Conservation (phyloP, 2,888 invertebrate species). For the Biston stratarius region DNA sequence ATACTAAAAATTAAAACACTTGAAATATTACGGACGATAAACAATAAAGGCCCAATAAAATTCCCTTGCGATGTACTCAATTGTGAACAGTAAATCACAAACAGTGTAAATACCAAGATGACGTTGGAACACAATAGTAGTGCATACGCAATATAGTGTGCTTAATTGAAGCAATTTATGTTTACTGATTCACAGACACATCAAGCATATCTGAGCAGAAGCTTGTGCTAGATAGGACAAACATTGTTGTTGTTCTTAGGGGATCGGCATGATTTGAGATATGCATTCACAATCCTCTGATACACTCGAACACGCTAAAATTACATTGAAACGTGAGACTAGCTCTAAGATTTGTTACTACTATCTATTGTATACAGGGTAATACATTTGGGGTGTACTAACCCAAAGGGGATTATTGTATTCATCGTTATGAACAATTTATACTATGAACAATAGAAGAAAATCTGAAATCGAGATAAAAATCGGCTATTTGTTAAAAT, state of each 20-base stretch:
- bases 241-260: constrained; percentile 32
- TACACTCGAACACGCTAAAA: constrained; percentile 25
- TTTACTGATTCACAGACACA: constrained; percentile 30
- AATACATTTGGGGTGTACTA: too few species aligned
- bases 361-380: background rate
- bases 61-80: constrained; percentile 32
- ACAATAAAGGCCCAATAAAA: constrained; percentile 31
- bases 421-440: too few species aligned
- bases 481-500: too few species aligned
- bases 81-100: constrained; percentile 30
- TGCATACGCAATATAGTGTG: constrained; percentile 12
- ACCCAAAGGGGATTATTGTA: too few species aligned
- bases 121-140: constrained; percentile 22
- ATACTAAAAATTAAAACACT: constrained; percentile 16
- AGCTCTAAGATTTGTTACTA: background rate
- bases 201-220: constrained; percentile 14
- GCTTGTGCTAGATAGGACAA: constrained; percentile 28
- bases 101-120: constrained; percentile 15
- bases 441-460: too few species aligned
- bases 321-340: constrained; percentile 19
- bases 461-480: too few species aligned
- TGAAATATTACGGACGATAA: constrained; percentile 26
- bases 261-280: constrained; percentile 32
- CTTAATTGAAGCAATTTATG: constrained; percentile 29
- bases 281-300: constrained; percentile 25